Evolutionary conservation across 2,797 vertebrate genomes (phyloP), one percentile per base, ranked within the genome.

Genomic region (Alectoris magna): DNA sequence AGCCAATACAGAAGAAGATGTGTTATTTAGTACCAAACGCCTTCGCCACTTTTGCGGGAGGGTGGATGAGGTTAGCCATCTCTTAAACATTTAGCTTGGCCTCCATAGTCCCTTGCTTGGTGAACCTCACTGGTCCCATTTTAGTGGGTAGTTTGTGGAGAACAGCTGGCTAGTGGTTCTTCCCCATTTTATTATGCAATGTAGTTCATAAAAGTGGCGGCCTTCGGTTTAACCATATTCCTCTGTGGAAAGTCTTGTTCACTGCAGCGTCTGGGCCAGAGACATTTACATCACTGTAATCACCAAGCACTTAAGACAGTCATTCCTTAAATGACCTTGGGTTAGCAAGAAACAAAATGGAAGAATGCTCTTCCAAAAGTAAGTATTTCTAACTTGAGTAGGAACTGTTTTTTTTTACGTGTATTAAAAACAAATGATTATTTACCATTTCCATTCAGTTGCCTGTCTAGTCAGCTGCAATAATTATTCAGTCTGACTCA

Each of bases 171-270:
- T 87, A 79, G 93, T 0, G 41, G 91, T 90, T 92, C 77, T 87
- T 94, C 91, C 78, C 74, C 88, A 64, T 76, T 96, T 96, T 94
- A 94, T 90, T 96, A 94, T 46, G 94, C 84, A 84, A 49, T 93
- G 83, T 84, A 94, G 88, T 87, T 82, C 77, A 87, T 95, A 93
- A 94, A 96, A 90, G 51, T 22, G 91, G 91, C 0, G 18, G 95
- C 90, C 94, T 88, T 83, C 63, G 60, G 39, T 60, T 94, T 94
- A 96, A 93, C 91, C 74, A 64, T 93, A 82, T 71, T 87, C 41
- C 86, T 96, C 26, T 74, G 71, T 94, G 96, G 95, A 96, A 96
- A 96, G 68, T 88, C 88, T 96, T 88, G 74, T 82, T 95, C 94
- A 91, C 53, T 91, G 77, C 48, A 68, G 64, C 0, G 9, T 49